phyloP scores from a whole-genome alignment of 2,888 invertebrate genomes.

The Axea sp. region DNA sequence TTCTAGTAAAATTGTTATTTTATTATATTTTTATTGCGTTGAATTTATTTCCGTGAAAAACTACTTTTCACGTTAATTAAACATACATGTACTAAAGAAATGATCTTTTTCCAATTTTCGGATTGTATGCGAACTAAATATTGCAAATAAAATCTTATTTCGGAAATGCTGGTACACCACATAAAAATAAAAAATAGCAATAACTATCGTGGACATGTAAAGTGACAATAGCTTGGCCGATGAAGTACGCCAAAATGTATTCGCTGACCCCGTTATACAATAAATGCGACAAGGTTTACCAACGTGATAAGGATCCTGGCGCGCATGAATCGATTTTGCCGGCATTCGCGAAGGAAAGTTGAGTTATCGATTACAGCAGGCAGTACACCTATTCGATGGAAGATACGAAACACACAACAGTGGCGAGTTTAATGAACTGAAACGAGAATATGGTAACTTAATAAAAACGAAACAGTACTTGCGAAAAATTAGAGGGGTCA shows the following conservation, averaged over 20 bases:
- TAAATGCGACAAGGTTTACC: constrained; percentile 49
- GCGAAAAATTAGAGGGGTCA: constrained; percentile 12
- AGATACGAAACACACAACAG: constrained; percentile 30
- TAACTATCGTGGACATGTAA: too few species aligned
- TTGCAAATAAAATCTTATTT: too few species aligned
- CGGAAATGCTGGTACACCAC: too few species aligned
- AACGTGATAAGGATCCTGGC: constrained; percentile 56
- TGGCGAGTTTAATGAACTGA: constrained; percentile 50
- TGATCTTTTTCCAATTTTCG: too few species aligned
- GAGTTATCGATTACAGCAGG: constrained; percentile 47
- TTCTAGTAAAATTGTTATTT: too few species aligned
- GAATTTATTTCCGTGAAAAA: too few species aligned
- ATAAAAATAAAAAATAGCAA: too few species aligned
- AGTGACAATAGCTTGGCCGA: not conserved
- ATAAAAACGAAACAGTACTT: too few species aligned
- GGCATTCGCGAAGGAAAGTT: constrained; percentile 40
- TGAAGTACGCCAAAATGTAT: constrained; percentile 13
- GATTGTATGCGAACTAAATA: too few species aligned
- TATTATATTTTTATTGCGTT: too few species aligned
- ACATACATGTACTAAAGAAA: too few species aligned
- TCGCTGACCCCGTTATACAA: constrained; percentile 44
- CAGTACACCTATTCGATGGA: constrained; percentile 8
- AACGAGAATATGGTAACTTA: constrained; percentile 40
- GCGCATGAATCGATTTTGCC: constrained; percentile 48
- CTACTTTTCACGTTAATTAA: too few species aligned